Evolutionary conservation across 2,797 vertebrate genomes (phyloP), one percentile per base, ranked within the genome.

Genomic region (Arctocebus calabarensis): DNA sequence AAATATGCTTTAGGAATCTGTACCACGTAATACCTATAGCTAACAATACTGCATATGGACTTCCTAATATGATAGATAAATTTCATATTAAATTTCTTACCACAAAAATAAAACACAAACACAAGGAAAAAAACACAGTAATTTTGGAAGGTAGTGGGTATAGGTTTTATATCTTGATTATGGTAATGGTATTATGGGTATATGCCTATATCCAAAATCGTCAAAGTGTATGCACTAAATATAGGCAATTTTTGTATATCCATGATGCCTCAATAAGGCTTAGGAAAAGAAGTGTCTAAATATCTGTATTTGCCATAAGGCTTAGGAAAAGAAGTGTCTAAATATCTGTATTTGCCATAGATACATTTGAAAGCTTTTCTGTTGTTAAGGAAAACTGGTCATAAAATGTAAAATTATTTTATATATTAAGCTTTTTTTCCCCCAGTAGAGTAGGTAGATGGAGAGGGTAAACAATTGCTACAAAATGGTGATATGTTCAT

Each of bases 341-440:
- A 86, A 82, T 3, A 23, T 55, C 52, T 90, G 6, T 57, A 10
- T 40, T 11, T 70, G 0, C 19, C 7, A 70, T 32, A 25, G 7
- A 20, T 90, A 12, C 3, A 10, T 81, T 84, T 75, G 71, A 52
- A 59, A 27, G 0, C 73, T 84, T 91, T 52, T 71, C 14, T 48
- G 25, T 70, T 73, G 20, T 45, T 83, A 73, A 77, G 6, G 32
- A 20, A 87, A 3, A 16, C 17, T n/a, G n/a, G 7, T 82, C 20
- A 37, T 34, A 87, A 79, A 81, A 75, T 90, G 40, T 59, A 78
- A 84, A 94, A 86, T 70, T 40, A 48, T 29, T 84, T 68, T 43
- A 61, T 77, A 32, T 45, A 32, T 83, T 88, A n/a, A 88, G 5
- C 20, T 74, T 79, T 45, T 64, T 70, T 32, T 34, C 2, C 27